Evolutionary conservation across 2,113 vertebrate species (phyloP).

Genomic region (Crotalus helleri): DNA sequence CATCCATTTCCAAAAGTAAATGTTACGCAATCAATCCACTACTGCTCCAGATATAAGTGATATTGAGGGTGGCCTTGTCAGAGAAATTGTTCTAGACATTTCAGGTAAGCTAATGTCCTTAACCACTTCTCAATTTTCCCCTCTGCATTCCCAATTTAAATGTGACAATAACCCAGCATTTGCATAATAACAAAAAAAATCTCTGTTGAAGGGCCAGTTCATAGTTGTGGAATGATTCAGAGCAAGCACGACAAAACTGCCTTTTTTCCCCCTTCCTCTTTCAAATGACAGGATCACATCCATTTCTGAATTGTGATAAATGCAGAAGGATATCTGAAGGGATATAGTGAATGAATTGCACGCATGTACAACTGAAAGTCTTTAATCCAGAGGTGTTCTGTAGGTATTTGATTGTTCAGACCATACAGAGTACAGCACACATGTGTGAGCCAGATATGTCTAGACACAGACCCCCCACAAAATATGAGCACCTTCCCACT

Average conservation of each 20-base stretch:
- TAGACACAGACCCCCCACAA: neutral
- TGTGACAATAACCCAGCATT: fast-evolving
- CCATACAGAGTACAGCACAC: neutral
- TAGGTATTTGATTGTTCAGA: neutral
- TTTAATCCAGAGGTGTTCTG: neutral
- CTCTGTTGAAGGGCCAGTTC: fast-evolving
- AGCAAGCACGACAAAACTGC: fast-evolving
- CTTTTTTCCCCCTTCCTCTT: neutral
- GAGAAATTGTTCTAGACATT: fast-evolving
- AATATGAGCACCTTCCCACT: neutral
- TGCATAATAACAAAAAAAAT: neutral
- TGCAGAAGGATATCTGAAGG: fast-evolving
- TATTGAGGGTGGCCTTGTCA: neutral
- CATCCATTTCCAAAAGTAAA: neutral
- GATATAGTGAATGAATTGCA: neutral
- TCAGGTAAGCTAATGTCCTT: fast-evolving
- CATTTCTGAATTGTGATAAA: neutral
- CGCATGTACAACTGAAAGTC: neutral
- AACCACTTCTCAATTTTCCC: neutral
- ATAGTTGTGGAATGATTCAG: neutral
- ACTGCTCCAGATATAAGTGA: neutral
- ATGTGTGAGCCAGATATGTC: neutral
- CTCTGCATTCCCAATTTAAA: neutral
- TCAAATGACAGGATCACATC: neutral
- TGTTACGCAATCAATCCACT: neutral